These are phyloP conservation scores for Ariolimax columbianus DNA, from an alignment of 2,888 invertebrate genomes.

Conservation along the genomic window DNA sequence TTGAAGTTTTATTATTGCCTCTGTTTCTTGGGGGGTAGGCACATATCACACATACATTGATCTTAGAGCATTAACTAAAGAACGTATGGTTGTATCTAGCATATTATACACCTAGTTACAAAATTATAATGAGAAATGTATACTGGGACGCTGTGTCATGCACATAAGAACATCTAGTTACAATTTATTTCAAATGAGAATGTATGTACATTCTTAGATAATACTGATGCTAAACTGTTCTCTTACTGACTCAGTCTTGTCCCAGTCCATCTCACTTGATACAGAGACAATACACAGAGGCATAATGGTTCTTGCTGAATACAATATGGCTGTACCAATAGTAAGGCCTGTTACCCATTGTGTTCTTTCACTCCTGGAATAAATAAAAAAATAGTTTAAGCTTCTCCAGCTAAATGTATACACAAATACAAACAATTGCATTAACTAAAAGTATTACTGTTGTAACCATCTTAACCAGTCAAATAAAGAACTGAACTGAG, in stretches of 20 bases:
- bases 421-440: not conserved
- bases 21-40: too few species aligned
- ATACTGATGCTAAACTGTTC: not conserved
- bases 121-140: too few species aligned
- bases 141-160: too few species aligned
- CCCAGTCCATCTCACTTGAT: slow-evolving; percentile 84
- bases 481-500: not conserved
- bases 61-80: too few species aligned
- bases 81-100: too few species aligned
- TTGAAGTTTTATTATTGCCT: too few species aligned
- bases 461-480: not conserved
- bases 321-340: slow-evolving; percentile 84
- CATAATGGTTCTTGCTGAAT: slow-evolving; percentile 85
- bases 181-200: too few species aligned
- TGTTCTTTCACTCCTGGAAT: slow-evolving; percentile 70
- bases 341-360: slow-evolving; percentile 80
- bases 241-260: slow-evolving; percentile 83
- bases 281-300: slow-evolving; percentile 84
- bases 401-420: not conserved
- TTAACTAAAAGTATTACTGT: not conserved
- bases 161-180: too few species aligned
- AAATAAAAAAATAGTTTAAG: not conserved
- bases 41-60: too few species aligned
- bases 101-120: too few species aligned
- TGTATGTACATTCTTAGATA: not conserved